phyloP scores from a whole-genome alignment of 1,140 invertebrate species.

The Drosophila mayri region DNA sequence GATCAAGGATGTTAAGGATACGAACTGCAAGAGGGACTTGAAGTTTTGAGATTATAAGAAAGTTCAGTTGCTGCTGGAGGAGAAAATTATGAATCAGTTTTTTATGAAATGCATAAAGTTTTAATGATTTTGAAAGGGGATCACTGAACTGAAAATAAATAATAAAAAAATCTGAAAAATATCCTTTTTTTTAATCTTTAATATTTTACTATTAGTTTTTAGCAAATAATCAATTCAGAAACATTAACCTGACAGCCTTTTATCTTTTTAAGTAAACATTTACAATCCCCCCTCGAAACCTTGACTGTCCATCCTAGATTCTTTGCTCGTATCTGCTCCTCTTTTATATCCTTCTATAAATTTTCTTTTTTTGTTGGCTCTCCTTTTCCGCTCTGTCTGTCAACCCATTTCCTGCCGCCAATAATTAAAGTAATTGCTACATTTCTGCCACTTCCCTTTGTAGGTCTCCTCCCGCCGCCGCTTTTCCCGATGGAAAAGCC shows the following conservation, averaged over 20 bases:
- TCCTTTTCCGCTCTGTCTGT: constrained; percentile 64
- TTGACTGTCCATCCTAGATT: constrained; percentile 36
- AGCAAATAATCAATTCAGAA: background rate
- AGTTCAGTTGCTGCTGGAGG: background rate
- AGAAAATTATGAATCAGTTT: background rate
- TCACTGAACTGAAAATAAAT: background rate
- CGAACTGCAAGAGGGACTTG: background rate
- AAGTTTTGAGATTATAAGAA: constrained; percentile 1
- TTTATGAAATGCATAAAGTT: background rate
- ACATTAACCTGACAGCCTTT: too few species aligned
- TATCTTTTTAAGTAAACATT: background rate
- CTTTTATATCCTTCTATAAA: constrained; percentile 7
- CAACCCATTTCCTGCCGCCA: constrained; percentile 81
- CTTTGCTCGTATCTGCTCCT: constrained; percentile 10
- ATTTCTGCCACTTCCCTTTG: constrained; percentile 77
- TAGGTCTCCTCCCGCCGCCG: constrained; percentile 26
- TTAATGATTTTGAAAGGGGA: too few species aligned
- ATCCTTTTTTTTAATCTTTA: background rate
- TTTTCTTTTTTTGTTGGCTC: constrained; percentile 16
- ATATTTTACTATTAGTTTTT: background rate
- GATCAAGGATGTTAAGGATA: constrained; percentile 24
- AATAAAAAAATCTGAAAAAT: background rate
- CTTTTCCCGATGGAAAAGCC: constrained; percentile 1
- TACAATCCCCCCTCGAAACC: constrained; percentile 18
- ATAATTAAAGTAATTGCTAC: constrained; percentile 83